Evolutionary conservation across 2,797 vertebrate species (phyloP).

Genomic region (Sebastes umbrosus): DNA sequence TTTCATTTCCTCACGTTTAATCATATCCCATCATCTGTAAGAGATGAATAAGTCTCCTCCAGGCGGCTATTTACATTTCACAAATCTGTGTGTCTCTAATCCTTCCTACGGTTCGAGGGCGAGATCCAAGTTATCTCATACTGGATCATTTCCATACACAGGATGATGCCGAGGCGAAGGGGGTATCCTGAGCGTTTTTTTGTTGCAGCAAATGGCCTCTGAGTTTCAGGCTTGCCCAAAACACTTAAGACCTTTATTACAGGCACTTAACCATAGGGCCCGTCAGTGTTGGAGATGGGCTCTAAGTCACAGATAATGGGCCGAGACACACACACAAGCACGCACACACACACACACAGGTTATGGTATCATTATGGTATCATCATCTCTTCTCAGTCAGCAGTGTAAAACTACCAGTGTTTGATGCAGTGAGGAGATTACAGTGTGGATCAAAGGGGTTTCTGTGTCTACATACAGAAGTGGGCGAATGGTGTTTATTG

Average conservation of each 20-base stretch:
- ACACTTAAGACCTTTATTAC: conserved; percentile 78
- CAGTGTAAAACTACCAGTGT: conserved; percentile 39
- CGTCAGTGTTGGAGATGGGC: conserved; percentile 52
- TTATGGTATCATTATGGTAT: conserved; percentile 59
- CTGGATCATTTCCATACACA: conserved; percentile 37
- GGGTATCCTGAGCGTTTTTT: conserved; percentile 15
- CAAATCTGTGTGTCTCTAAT: conserved; percentile 51
- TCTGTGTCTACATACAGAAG: not conserved
- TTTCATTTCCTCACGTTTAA: conserved; percentile 55
- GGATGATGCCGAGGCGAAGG: conserved; percentile 20
- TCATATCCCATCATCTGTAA: conserved; percentile 52
- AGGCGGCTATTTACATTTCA: conserved; percentile 65
- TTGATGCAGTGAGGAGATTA: conserved; percentile 34
- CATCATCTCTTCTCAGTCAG: conserved; percentile 60
- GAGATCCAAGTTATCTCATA: conserved; percentile 38
- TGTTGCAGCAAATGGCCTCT: conserved; percentile 54
- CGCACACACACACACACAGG: conserved; percentile 23
- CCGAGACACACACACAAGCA: not conserved
- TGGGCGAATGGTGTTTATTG: not conserved
- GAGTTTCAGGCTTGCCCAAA: conserved; percentile 64
- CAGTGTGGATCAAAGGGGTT: conserved; percentile 33
- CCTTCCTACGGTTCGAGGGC: conserved; percentile 32
- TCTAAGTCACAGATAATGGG: conserved; percentile 74
- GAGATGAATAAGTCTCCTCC: conserved; percentile 59
- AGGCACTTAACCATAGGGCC: conserved; percentile 71